Conservation (phyloP, 1,140 invertebrate genomes). For the Sogatella furcifera region DNA sequence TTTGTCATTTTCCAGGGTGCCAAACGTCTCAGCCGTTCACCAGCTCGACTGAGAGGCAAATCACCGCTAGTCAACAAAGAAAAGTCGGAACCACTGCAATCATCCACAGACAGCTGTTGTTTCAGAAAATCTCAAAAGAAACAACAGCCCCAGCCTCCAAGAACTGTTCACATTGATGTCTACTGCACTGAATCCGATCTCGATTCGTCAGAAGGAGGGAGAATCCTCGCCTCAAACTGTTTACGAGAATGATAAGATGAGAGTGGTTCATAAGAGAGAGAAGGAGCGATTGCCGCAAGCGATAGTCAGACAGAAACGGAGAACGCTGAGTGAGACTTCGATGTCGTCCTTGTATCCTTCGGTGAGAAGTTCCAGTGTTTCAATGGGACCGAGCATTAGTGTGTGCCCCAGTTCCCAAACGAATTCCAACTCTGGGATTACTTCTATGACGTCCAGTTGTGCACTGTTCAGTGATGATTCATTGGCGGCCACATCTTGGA, state of each 20-base stretch:
- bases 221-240: slow-evolving; percentile 49
- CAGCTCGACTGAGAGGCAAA: slow-evolving; percentile 23
- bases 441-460: slow-evolving; percentile 33
- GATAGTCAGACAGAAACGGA: slow-evolving; percentile 16
- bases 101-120: slow-evolving; percentile 11
- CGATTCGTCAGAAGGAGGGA: slow-evolving; percentile 25
- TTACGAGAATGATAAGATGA: slow-evolving; percentile 46
- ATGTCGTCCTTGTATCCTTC: slow-evolving; percentile 48
- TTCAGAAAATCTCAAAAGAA: slow-evolving; percentile 24
- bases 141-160: slow-evolving; percentile 32
- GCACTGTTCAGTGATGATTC: slow-evolving; percentile 35
- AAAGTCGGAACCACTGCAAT: slow-evolving; percentile 9
- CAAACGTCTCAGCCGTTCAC: slow-evolving; percentile 18
- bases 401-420: slow-evolving; percentile 33
- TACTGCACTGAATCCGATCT: slow-evolving; percentile 60
- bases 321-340: slow-evolving; percentile 19
- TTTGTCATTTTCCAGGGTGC: slow-evolving; percentile 9
- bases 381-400: slow-evolving; percentile 18
- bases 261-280: slow-evolving; percentile 43
- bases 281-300: slow-evolving; percentile 35
- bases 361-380: slow-evolving; percentile 41
- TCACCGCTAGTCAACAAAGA: slow-evolving; percentile 26
- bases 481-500: slow-evolving; percentile 43
- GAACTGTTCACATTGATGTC: slow-evolving; percentile 66
- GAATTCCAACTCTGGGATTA: slow-evolving; percentile 32